These are phyloP conservation scores for Lepeophtheirus salmonis DNA, from an alignment of 1,140 invertebrate species.

Conservation along the genomic window DNA sequence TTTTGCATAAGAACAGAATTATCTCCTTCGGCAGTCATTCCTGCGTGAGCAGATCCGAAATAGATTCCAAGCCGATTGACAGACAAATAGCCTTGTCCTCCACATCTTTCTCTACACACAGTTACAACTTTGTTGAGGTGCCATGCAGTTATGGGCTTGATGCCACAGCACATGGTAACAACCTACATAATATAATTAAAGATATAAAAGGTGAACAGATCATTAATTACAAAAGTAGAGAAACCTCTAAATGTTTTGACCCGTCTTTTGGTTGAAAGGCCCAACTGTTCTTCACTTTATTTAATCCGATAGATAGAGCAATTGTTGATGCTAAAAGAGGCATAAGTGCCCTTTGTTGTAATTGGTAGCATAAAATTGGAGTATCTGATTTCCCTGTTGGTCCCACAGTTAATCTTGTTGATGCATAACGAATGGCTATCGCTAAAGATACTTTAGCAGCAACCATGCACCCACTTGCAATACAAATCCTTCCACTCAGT, in stretches of 20 bases:
- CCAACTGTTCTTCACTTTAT: slow-evolving; percentile 24
- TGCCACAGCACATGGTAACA: slow-evolving; percentile 25
- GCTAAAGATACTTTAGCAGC: slow-evolving; percentile 21
- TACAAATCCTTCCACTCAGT: slow-evolving; percentile 24
- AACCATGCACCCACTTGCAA: slow-evolving; percentile 21
- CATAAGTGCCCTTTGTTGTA: slow-evolving; percentile 24
- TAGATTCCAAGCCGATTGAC: slow-evolving; percentile 23
- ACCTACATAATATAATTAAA: slow-evolving; percentile 18
- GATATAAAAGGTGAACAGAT: too few species aligned
- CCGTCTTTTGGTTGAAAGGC: slow-evolving; percentile 22
- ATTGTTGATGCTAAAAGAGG: slow-evolving; percentile 23
- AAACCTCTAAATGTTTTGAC: slow-evolving; percentile 21
- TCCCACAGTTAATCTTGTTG: slow-evolving; percentile 24
- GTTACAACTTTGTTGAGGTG: slow-evolving; percentile 22
- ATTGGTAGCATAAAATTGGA: slow-evolving; percentile 24
- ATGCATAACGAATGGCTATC: slow-evolving; percentile 23
- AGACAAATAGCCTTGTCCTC: slow-evolving; percentile 25
- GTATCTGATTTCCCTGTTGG: slow-evolving; percentile 25
- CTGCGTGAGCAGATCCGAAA: slow-evolving; percentile 23
- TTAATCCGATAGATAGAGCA: slow-evolving; percentile 24
- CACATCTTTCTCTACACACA: slow-evolving; percentile 23
- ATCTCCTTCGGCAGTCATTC: slow-evolving; percentile 25
- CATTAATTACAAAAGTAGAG: not conserved
- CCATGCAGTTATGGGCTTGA: slow-evolving; percentile 24
- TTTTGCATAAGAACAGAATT: slow-evolving; percentile 25